Evolutionary conservation across 2,113 vertebrate genomes (phyloP).

Genomic region (Syngnathus scovelli): DNA sequence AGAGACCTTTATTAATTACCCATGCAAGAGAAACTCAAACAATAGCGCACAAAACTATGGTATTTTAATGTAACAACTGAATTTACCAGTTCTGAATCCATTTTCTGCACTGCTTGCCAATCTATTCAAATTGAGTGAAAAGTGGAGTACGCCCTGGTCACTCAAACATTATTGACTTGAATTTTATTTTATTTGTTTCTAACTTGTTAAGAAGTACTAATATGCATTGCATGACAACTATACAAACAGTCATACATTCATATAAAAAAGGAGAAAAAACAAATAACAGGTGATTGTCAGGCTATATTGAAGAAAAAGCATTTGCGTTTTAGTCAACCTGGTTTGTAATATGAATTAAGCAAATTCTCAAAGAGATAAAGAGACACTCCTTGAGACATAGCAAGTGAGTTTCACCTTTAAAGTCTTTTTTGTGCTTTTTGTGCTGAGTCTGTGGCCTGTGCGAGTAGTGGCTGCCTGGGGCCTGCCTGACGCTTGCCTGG

Average conservation of each 20-base stretch:
- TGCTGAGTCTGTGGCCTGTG: constrained; percentile 46
- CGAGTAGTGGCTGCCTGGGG: constrained; percentile 31
- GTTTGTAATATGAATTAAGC: too few relatives aligned
- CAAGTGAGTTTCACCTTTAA: background rate
- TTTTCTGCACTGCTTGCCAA: too few relatives aligned
- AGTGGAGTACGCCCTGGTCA: background rate
- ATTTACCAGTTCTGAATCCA: too few relatives aligned
- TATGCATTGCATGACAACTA: too few relatives aligned
- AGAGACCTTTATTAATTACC: background rate
- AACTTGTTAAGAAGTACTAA: too few relatives aligned
- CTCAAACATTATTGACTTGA: background rate
- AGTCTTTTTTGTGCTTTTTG: background rate
- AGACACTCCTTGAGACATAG: background rate
- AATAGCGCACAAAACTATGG: background rate
- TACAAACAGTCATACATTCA: too few relatives aligned
- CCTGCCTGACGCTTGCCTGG: constrained; percentile 50
- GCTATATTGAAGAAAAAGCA: background rate
- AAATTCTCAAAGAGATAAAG: background rate
- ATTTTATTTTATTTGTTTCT: background rate
- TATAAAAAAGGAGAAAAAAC: too few relatives aligned
- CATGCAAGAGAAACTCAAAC: background rate
- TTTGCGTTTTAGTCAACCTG: too few relatives aligned
- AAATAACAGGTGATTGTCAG: too few relatives aligned
- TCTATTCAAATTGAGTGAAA: background rate
- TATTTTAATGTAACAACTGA: background rate